Percentiles rank a stretch among this genome's conserved stretches.
phyloP scores from a whole-genome alignment of 2,113 vertebrate species.

The Hemichromis elongatus region DNA sequence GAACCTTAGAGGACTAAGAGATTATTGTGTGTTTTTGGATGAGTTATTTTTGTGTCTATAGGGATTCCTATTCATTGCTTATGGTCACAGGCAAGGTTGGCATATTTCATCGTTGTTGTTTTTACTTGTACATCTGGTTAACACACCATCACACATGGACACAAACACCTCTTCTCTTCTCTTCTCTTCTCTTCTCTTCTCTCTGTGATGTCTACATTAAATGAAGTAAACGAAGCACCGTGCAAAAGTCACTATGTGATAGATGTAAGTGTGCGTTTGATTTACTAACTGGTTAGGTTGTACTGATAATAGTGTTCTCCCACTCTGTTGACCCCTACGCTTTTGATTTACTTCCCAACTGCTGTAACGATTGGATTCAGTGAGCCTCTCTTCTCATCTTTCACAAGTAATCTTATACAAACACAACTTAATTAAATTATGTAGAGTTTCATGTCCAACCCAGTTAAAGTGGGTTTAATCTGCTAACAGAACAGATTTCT shows the following conservation, averaged over 20 bases:
- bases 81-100: not conserved
- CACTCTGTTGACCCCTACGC: not conserved
- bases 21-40: not conserved
- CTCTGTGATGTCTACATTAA: not conserved
- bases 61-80: not conserved
- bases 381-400: not conserved
- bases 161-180: not conserved
- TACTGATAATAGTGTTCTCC: not conserved
- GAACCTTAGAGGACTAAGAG: not conserved
- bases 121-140: slow-evolving; percentile 57
- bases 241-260: not conserved
- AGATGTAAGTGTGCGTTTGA: not conserved
- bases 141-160: slow-evolving; percentile 10
- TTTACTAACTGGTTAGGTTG: not conserved
- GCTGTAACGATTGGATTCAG: not conserved
- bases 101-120: slow-evolving; percentile 19
- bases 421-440: slow-evolving; percentile 18
- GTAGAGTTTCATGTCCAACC: not conserved
- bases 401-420: not conserved
- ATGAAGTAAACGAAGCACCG: not conserved
- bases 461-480: slow-evolving; percentile 6
- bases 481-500: not conserved
- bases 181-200: not conserved
- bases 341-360: not conserved
- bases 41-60: not conserved